Base-by-base conservation (phyloP, 2,888 invertebrate species). In the Agrotis exclamationis region DNA sequence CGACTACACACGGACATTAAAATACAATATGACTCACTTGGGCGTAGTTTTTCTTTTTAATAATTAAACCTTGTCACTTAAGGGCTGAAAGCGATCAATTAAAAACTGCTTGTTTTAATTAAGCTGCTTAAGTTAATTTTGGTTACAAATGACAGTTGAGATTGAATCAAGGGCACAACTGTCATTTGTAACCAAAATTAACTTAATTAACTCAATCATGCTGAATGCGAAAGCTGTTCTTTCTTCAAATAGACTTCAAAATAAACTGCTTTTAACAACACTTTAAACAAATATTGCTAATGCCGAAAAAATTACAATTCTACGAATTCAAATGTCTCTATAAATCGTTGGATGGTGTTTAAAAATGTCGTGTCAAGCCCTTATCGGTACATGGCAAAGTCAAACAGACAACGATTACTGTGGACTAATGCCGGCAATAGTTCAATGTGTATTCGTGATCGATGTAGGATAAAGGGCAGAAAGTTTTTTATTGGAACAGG, bases 401-500 rank as follows among this genome's bases (percentile, higher is more conserved):
- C 72, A 80, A 83, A 83, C 66, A 73, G 62, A 80, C 65, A 70
- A 53, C 70, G 63, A 76, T 73, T 71, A 74, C 63, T 47, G 51
- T 60, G 63, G 48, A 68, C 62, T 78, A 80, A 76, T 74, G 58
- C 69, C 53, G 57, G 69, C 68, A 73, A 78, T 82, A 76, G 68
- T 72, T 22, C 75, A 63, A 11, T 82, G 75, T 84, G 69, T 69
- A 72, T 70, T 80, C 80, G 24, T 80, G 78, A 82, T 80, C 76
- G 80, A 67, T 60, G 47, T 57, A n/a, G 73, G 82, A 82, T 84
- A 80, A 76, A 71, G 80, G 71, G 63, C 64, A 64, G 70, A 65
- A 62, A 67, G 57, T 53, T 82, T 83, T 74, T 78, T 73, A 84
- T 82, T 82, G 71, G 65, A 44, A 69, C 76, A 74, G 82, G 70